Evolutionary conservation across 2,113 vertebrate species (phyloP).

Genomic region (Gadus chalcogrammus): DNA sequence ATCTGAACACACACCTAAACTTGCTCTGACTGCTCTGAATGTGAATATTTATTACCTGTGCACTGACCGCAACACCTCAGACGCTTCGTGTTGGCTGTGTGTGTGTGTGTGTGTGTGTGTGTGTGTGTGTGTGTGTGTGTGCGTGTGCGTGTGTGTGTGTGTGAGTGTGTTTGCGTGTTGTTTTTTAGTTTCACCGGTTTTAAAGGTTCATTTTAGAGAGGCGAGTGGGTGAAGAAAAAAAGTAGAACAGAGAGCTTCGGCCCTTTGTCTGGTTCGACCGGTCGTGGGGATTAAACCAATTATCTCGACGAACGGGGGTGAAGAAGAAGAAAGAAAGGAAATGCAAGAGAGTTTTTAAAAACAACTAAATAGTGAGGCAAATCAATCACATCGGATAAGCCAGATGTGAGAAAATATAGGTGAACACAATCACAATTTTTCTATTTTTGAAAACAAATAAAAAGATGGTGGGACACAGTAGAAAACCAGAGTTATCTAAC

Average conservation of each 20-base stretch:
- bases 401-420: slow-evolving; percentile 42
- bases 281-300: slow-evolving; percentile 33
- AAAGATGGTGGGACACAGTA: slow-evolving; percentile 43
- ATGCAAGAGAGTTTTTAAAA: slow-evolving; percentile 49
- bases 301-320: slow-evolving; percentile 17
- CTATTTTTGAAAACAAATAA: slow-evolving; percentile 70
- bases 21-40: slow-evolving; percentile 65
- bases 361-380: slow-evolving; percentile 28
- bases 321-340: slow-evolving; percentile 61
- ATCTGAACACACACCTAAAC: slow-evolving; percentile 27
- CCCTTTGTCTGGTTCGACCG: slow-evolving; percentile 40
- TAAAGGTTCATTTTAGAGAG: slow-evolving; percentile 57
- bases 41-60: slow-evolving; percentile 70
- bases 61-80: slow-evolving; percentile 59
- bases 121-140: slow-evolving; percentile 12
- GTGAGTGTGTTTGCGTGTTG: slow-evolving; percentile 11
- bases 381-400: slow-evolving; percentile 63
- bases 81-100: slow-evolving; percentile 57
- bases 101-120: slow-evolving; percentile 19
- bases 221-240: slow-evolving; percentile 64
- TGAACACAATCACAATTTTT: slow-evolving; percentile 58
- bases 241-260: slow-evolving; percentile 61
- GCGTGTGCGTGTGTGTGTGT: slow-evolving; percentile 14
- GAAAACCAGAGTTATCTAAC: slow-evolving; percentile 27
- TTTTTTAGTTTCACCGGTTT: slow-evolving; percentile 43